phyloP scores from a whole-genome alignment of 30 jellyfish, hydroid and myxozoan genomes.

The Haliclystus octoradiatus region DNA sequence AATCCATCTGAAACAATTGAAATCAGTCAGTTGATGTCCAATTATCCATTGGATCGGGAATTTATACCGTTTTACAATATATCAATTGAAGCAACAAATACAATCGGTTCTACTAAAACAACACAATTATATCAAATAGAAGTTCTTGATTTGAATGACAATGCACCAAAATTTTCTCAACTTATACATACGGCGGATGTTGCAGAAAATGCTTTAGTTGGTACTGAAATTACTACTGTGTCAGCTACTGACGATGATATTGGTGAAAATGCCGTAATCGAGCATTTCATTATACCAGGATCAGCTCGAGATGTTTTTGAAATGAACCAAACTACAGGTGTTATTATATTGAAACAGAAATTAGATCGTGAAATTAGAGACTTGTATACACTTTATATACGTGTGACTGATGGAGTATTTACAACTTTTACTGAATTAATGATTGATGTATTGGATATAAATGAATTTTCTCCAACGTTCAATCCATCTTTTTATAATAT shows the following conservation, averaged over 20 bases:
- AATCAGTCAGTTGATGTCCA: slow-evolving; percentile 31
- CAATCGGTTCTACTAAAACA: slow-evolving; percentile 14
- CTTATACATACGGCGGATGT: slow-evolving; percentile 27
- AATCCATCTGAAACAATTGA: slow-evolving; percentile 27
- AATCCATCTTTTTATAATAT: slow-evolving; percentile 17
- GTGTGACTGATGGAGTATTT: slow-evolving; percentile 41
- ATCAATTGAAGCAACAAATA: slow-evolving; percentile 41
- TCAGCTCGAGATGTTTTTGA: slow-evolving; percentile 45
- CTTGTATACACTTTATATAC: slow-evolving; percentile 40
- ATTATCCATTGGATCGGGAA: slow-evolving; percentile 60
- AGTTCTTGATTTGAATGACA: slow-evolving; percentile 71
- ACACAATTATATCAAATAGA: slow-evolving; percentile 31
- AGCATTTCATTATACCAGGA: slow-evolving; percentile 62
- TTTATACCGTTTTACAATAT: slow-evolving; percentile 25
- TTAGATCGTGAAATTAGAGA: slow-evolving; percentile 58
- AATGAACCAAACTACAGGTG: slow-evolving; percentile 41
- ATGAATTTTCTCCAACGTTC: slow-evolving; percentile 71
- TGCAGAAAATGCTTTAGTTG: slow-evolving; percentile 50
- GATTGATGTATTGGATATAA: slow-evolving; percentile 46
- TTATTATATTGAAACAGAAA: slow-evolving; percentile 38
- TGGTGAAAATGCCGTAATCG: slow-evolving; percentile 47
- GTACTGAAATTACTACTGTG: slow-evolving; percentile 38
- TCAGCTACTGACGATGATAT: slow-evolving; percentile 69
- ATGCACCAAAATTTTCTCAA: slow-evolving; percentile 54
- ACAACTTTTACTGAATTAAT: slow-evolving; percentile 49